Evolutionary conservation across 2,797 vertebrate species (phyloP).

Genomic region (Diglossa cyanea): DNA sequence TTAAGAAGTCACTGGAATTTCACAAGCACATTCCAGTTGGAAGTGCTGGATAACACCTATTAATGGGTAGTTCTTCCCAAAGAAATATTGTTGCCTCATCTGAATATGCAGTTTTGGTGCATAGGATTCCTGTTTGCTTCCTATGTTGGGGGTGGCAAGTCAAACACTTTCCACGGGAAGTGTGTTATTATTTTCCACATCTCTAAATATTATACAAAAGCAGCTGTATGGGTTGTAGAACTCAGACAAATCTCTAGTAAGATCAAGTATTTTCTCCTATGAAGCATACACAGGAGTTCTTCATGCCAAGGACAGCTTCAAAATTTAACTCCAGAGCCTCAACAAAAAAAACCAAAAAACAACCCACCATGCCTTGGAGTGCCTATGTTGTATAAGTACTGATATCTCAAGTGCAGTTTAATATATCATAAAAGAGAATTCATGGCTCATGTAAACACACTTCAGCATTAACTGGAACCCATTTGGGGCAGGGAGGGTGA

Average conservation of each 20-base stretch:
- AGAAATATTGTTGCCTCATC: neutral
- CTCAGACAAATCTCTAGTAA: neutral
- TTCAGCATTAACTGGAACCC: neutral
- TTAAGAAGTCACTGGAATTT: neutral
- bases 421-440: neutral
- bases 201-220: neutral
- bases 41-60: neutral
- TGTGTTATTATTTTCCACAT: neutral
- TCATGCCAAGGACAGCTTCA: neutral
- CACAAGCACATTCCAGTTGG: neutral
- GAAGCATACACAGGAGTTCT: neutral
- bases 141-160: neutral
- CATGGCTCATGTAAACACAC: neutral
- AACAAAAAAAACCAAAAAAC: neutral
- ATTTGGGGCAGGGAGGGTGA: neutral
- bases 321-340: neutral
- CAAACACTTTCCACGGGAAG: neutral
- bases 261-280: neutral
- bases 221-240: neutral
- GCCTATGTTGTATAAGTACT: neutral
- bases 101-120: neutral
- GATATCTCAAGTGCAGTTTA: neutral
- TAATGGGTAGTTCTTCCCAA: neutral
- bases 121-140: neutral
- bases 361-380: neutral